phyloP scores from a whole-genome alignment of 2,888 invertebrate species.

The Hirudinaria manillensis region DNA sequence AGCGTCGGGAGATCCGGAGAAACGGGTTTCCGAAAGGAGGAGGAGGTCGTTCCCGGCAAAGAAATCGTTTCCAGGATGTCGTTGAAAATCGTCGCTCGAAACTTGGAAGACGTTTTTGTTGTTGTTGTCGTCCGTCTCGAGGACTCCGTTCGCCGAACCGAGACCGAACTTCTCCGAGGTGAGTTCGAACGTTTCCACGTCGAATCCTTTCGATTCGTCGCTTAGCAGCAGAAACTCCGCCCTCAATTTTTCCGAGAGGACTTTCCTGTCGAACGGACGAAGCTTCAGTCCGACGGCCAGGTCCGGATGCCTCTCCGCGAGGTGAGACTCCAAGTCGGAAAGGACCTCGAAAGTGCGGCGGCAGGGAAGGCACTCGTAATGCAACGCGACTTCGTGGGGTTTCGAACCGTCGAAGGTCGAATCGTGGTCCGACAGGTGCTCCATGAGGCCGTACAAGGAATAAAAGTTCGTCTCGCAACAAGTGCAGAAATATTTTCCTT shows the following conservation, averaged over 20 bases:
- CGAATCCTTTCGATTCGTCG: neutral
- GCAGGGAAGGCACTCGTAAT: conserved; percentile 1
- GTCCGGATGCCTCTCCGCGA: neutral
- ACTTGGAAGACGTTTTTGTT: neutral
- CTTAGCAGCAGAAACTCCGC: neutral
- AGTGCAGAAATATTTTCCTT: conserved; percentile 21
- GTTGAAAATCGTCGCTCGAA: too few species aligned
- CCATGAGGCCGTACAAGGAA: conserved; percentile 28
- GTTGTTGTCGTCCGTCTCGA: neutral
- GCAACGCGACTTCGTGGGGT: neutral
- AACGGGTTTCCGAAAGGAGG: neutral
- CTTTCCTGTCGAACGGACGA: neutral
- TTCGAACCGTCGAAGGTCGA: conserved; percentile 40
- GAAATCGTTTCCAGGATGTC: too few species aligned
- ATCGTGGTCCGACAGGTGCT: conserved; percentile 27
- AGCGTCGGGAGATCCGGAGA: neutral
- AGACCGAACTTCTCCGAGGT: neutral
- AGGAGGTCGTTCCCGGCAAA: neutral
- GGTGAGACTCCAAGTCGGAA: neutral
- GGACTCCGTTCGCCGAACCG: neutral
- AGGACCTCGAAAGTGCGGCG: neutral
- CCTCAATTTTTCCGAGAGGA: neutral
- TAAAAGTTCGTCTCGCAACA: conserved; percentile 22
- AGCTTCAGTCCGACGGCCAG: neutral
- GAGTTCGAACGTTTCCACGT: neutral